Conservation (phyloP, 2,113 vertebrate genomes). For the Lanius collurio region DNA sequence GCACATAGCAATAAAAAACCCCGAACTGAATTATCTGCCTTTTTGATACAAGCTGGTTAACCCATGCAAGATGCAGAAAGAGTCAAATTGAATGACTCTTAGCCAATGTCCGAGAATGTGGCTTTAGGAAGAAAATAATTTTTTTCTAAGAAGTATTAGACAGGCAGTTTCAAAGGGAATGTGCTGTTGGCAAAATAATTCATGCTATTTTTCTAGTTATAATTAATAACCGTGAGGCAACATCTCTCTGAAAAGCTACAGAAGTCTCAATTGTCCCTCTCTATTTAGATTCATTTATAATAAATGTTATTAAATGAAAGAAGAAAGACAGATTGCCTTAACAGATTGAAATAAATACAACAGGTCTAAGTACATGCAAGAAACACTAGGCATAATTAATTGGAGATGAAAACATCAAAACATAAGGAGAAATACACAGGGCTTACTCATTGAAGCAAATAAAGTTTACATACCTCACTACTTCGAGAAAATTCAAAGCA, state of each 20-base stretch:
- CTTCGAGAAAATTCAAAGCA: not conserved
- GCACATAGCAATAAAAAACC: not conserved
- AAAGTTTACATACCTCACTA: not conserved
- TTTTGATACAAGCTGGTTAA: not conserved
- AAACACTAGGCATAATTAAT: not conserved
- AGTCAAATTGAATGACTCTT: not conserved
- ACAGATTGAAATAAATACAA: not conserved
- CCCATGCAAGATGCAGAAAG: not conserved
- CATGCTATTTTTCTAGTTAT: not conserved
- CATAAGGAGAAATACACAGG: not conserved
- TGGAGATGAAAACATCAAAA: not conserved
- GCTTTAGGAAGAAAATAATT: not conserved
- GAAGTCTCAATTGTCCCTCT: not conserved
- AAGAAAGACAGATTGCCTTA: not conserved
- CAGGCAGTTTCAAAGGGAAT: not conserved
- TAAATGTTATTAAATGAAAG: not conserved
- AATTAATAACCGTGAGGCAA: not conserved
- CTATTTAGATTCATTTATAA: not conserved
- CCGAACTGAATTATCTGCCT: not conserved
- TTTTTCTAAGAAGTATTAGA: not conserved
- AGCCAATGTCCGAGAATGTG: not conserved
- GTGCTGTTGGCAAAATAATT: not conserved
- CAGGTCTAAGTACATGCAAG: not conserved
- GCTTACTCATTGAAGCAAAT: not conserved
- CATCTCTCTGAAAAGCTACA: not conserved